phyloP scores from a whole-genome alignment of 1,140 invertebrate genomes.

The Euschistus heros region DNA sequence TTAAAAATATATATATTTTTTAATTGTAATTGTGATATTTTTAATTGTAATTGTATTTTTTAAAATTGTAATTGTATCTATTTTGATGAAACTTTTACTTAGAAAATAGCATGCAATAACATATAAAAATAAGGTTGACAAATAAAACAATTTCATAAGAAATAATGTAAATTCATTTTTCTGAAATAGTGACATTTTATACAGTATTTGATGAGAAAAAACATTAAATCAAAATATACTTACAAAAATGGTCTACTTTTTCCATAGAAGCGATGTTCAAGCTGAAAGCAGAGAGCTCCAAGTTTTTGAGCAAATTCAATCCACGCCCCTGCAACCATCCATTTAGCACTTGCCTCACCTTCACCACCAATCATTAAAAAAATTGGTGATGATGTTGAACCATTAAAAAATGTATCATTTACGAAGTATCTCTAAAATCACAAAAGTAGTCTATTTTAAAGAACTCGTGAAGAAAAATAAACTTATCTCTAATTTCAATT shows the following conservation, averaged over 20 bases:
- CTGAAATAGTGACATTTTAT: too few relatives aligned
- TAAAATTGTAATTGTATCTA: too few relatives aligned
- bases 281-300: constrained; percentile 69
- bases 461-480: too few relatives aligned
- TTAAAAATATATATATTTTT: too few relatives aligned
- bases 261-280: constrained; percentile 92
- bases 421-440: constrained; percentile 59
- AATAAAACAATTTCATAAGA: neutral
- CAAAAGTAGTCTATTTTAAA: neutral
- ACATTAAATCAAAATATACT: constrained; percentile 21
- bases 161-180: too few relatives aligned
- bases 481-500: too few relatives aligned
- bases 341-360: constrained; percentile 53
- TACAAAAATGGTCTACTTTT: constrained; percentile 77
- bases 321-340: constrained; percentile 77
- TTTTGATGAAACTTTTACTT: too few relatives aligned
- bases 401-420: constrained; percentile 57
- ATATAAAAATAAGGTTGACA: too few relatives aligned
- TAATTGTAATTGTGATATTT: too few relatives aligned
- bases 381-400: constrained; percentile 50
- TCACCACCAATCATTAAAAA: constrained; percentile 87
- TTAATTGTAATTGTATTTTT: too few relatives aligned
- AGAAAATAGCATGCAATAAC: too few relatives aligned
- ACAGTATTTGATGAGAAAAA: too few relatives aligned
- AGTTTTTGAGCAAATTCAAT: constrained; percentile 68